Percentiles rank a stretch among this genome's conserved stretches.
phyloP scores from a whole-genome alignment of 64 coral and sea anemone species.

The Montipora foliosa region DNA sequence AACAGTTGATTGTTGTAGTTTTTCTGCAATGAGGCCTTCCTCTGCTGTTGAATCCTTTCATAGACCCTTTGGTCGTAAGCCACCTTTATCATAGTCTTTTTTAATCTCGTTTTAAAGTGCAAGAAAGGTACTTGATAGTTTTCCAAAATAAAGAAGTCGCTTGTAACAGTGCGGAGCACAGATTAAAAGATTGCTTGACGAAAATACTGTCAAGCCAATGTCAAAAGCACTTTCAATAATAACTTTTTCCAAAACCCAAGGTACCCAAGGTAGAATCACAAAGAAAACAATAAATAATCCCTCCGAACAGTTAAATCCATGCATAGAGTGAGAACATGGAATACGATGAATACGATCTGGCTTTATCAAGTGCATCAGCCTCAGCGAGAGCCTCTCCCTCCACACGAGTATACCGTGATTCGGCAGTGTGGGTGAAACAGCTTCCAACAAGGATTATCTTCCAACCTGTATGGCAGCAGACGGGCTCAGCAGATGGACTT shows the following conservation, averaged over 20 bases:
- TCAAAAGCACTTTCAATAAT: constrained; percentile 26
- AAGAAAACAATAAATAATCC: not conserved
- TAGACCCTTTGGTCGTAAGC: constrained; percentile 29
- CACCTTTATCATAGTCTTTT: not conserved
- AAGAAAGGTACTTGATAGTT: not conserved
- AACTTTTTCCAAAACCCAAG: constrained; percentile 62
- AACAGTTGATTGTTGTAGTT: not conserved
- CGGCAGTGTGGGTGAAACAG: too few relatives aligned
- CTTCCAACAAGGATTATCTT: too few relatives aligned
- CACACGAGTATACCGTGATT: too few relatives aligned
- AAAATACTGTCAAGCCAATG: not conserved
- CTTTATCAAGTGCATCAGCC: too few relatives aligned
- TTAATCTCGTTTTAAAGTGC: constrained; percentile 34
- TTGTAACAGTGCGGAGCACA: constrained; percentile 44
- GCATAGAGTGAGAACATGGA: too few relatives aligned
- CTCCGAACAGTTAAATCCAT: not conserved
- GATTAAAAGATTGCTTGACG: constrained; percentile 30
- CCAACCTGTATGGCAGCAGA: too few relatives aligned
- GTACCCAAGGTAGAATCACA: not conserved
- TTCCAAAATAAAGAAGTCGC: constrained; percentile 18
- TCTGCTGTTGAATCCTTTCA: not conserved
- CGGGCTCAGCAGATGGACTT: too few relatives aligned
- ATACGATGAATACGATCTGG: too few relatives aligned
- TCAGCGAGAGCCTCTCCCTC: too few relatives aligned
- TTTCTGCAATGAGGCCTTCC: not conserved